A percentile compares a stretch with the other conserved stretches of the same genome.
These are phyloP conservation scores for Psilopsiagon aymara DNA, from an alignment of 2,113 vertebrate genomes.

Conservation along the genomic window DNA sequence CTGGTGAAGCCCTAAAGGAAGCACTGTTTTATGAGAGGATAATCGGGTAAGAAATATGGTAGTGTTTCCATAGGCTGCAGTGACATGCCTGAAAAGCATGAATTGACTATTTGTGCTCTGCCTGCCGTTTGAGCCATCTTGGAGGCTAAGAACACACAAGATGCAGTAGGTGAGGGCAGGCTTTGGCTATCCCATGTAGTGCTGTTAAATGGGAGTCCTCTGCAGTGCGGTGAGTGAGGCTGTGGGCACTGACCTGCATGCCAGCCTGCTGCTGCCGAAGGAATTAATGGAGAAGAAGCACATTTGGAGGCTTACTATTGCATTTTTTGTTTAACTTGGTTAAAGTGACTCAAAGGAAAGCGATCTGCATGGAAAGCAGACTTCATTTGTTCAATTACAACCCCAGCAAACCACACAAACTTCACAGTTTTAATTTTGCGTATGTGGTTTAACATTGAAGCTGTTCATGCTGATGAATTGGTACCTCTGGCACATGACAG, in stretches of 20 bases:
- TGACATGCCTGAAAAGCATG: neutral
- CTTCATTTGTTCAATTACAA: neutral
- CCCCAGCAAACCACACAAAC: neutral
- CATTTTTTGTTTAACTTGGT: neutral
- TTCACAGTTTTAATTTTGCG: neutral
- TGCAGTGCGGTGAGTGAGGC: rapidly evolving
- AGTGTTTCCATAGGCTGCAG: neutral
- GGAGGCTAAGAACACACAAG: neutral
- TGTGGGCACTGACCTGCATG: rapidly evolving
- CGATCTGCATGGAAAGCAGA: neutral
- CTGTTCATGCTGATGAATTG: neutral
- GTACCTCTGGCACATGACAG: too few species aligned
- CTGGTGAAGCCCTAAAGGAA: neutral
- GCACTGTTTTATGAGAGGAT: neutral
- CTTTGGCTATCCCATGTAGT: rapidly evolving
- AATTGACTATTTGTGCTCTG: neutral
- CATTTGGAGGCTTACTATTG: neutral
- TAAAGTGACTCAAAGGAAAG: neutral
- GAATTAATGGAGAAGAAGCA: neutral
- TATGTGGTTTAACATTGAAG: neutral
- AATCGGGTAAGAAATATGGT: neutral
- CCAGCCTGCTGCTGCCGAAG: neutral
- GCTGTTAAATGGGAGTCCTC: neutral
- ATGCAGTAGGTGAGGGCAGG: neutral
- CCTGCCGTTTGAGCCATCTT: neutral